Conservation (phyloP, 1,140 invertebrate species). For the Drosophila truncata region DNA sequence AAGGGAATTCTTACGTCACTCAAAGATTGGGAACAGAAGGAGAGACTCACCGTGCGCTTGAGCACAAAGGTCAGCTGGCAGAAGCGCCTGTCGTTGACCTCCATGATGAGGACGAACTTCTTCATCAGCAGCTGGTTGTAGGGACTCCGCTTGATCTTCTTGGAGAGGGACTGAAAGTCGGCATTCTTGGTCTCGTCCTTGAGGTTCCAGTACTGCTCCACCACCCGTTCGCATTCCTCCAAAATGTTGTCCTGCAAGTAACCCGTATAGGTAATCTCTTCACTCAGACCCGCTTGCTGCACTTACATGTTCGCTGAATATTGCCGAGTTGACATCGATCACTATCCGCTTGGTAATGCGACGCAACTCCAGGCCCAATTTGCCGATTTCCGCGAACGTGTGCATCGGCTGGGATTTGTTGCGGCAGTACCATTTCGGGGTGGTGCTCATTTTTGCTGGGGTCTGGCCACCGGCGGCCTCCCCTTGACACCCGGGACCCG, state of each 20-base stretch:
- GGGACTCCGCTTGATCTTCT: constrained; percentile 84
- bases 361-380: constrained; percentile 74
- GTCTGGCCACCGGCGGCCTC: constrained; percentile 37
- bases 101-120: constrained; percentile 75
- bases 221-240: constrained; percentile 79
- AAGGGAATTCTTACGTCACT: background rate
- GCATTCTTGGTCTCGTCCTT: constrained; percentile 76
- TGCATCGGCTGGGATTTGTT: constrained; percentile 84
- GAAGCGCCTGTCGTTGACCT: constrained; percentile 77
- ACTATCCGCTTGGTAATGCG: constrained; percentile 79
- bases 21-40: accelerated
- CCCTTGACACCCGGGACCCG: constrained; percentile 12
- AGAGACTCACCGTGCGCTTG: constrained; percentile 71
- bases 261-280: too few species aligned
- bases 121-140: constrained; percentile 79
- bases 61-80: constrained; percentile 82
- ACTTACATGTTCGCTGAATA: constrained; percentile 81
- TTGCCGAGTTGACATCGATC: constrained; percentile 79
- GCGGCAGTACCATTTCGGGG: constrained; percentile 84
- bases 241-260: constrained; percentile 69
- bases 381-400: constrained; percentile 80
- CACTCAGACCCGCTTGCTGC: background rate
- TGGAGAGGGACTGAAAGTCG: constrained; percentile 75
- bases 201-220: constrained; percentile 77
- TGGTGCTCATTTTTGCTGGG: constrained; percentile 77